phyloP scores from a whole-genome alignment of 1,140 invertebrate species.

The Dendrolimus punctatus region DNA sequence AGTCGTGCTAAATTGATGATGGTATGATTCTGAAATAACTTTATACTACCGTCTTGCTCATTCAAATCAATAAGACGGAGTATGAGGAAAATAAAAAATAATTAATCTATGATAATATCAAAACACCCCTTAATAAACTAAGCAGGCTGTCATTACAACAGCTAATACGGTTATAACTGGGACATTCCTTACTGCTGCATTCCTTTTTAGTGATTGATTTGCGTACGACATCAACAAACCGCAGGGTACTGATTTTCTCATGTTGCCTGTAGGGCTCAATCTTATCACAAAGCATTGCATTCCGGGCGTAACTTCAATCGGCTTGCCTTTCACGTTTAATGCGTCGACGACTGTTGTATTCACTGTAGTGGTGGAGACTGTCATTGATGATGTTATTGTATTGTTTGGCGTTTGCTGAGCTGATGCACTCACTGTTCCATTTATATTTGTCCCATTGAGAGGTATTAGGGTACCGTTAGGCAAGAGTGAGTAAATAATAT shows the following conservation, averaged over 20 bases:
- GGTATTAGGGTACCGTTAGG: conserved; percentile 54
- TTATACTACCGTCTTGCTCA: no score
- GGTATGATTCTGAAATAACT: no score
- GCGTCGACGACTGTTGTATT: conserved; percentile 52
- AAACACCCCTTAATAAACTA: conserved; percentile 7
- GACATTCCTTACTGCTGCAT: conserved; percentile 35
- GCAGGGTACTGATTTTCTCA: conserved; percentile 47
- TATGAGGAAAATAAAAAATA: no score
- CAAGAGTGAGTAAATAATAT: conserved; percentile 35
- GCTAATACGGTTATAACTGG: conserved; percentile 37
- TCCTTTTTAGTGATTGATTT: conserved; percentile 44
- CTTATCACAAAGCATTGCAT: conserved; percentile 59
- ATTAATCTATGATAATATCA: no score
- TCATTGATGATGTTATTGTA: conserved; percentile 27
- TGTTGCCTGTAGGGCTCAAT: conserved; percentile 31
- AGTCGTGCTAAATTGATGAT: no score
- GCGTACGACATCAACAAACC: conserved; percentile 52
- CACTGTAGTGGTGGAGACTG: conserved; percentile 41
- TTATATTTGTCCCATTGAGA: conserved; percentile 26
- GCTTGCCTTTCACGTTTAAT: conserved; percentile 51
- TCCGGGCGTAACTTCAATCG: conserved; percentile 49
- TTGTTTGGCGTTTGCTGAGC: conserved; percentile 18
- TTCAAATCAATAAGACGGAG: no score
- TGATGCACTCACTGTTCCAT: conserved; percentile 17
- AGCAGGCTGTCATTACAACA: conserved; percentile 23